Percentiles rank a stretch among this genome's conserved stretches.
Evolutionary conservation across 2,113 vertebrate species (phyloP).

Genomic region (Pantherophis guttatus): DNA sequence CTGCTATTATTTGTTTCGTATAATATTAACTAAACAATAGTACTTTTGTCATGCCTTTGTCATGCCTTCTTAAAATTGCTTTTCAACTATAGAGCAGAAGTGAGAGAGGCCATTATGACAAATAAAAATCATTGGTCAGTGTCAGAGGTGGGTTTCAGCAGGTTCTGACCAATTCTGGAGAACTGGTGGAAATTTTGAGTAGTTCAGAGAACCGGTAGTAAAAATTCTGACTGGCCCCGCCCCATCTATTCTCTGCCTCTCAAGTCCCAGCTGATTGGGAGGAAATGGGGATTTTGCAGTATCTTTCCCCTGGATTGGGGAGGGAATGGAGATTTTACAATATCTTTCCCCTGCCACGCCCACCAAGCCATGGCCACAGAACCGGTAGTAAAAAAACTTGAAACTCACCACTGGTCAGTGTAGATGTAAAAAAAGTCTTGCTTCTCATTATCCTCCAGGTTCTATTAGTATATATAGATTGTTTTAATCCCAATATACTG

Average conservation of each 20-base stretch:
- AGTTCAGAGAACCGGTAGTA: too few species aligned
- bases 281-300: too few species aligned
- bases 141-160: background rate
- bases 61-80: conserved; percentile 1
- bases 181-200: too few species aligned
- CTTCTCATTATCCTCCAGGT: conserved; percentile 3
- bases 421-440: conserved; percentile 23
- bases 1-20: conserved; percentile 20
- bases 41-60: conserved; percentile 32
- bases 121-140: background rate
- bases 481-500: conserved; percentile 45
- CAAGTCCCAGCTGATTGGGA: too few species aligned
- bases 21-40: conserved; percentile 50
- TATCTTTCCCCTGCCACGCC: too few species aligned
- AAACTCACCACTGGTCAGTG: background rate
- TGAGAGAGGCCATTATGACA: background rate
- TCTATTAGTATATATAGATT: conserved; percentile 34
- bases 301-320: too few species aligned
- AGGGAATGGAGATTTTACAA: too few species aligned
- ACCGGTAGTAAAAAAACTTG: too few species aligned
- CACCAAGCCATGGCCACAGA: too few species aligned
- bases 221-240: too few species aligned
- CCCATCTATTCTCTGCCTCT: too few species aligned
- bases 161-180: too few species aligned
- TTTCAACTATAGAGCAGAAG: conserved; percentile 21